Base-by-base conservation (phyloP, 2,888 invertebrate genomes). In the Polyommatus iphigenia region DNA sequence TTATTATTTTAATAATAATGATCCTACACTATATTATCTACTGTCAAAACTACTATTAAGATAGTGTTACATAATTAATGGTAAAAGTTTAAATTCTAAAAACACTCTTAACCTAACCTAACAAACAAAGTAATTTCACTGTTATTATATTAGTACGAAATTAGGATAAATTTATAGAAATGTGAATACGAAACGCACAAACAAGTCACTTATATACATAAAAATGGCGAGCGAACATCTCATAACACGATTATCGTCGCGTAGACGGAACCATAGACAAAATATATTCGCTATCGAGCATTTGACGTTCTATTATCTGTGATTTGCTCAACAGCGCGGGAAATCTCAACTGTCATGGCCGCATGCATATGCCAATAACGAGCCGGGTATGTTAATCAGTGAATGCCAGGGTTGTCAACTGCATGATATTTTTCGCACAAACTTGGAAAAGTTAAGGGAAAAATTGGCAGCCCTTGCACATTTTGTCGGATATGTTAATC, bases 241-340 rank as follows among this genome's bases (percentile, higher is more conserved):
- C 67, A 67, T 67, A 50, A 54, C 29, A 50, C n/a, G 46, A 75
- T 75, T 50, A 75, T 75, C 29, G 46, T 18, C 75, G 46, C 50
- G 46, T 50, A 67, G 75, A 32, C 50, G 20, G 50, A n/a, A 54
- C 75, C 75, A 75, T 50, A 75, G 29, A 75, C 75, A 50, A 73
- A 73, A 75, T 50, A 75, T 54, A 75, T 75, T 75, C 75, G 75
- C 32, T 75, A 41, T 73, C 13, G 54, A 50, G 54, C 75, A 54
- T 29, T 54, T 54, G 75, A 75, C 75, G 75, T 50, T 75, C 50
- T 75, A 75, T 75, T 75, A 75, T 75, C 54, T 75, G 75, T 75
- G 75, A 75, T 75, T 75, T 75, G 75, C 75, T 75, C 75, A 29
- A 75, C 54, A 54, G 75, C 75, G 54, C 75, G 75, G 75, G 50